These are phyloP conservation scores for Cheirogaleus major DNA, from an alignment of 2,797 vertebrate genomes.

Conservation along the genomic window DNA sequence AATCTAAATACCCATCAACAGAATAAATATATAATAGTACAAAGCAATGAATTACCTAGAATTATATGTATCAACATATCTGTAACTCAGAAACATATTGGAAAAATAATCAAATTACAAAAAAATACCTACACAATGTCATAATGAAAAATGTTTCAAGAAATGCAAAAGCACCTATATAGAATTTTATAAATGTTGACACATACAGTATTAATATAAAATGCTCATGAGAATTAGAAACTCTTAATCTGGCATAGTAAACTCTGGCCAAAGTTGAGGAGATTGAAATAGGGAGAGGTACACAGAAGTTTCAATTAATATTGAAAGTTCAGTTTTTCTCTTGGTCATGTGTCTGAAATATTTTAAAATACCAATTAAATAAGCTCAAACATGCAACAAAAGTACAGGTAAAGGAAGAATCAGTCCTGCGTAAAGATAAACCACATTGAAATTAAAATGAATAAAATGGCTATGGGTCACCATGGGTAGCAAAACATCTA, in stretches of 20 bases:
- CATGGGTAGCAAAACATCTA: not conserved
- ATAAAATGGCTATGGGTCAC: not conserved
- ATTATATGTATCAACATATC: not conserved
- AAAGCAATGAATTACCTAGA: not conserved
- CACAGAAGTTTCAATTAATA: not conserved
- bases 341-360: not conserved
- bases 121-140: not conserved
- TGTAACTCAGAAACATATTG: not conserved
- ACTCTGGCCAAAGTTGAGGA: not conserved
- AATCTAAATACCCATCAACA: not conserved
- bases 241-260: not conserved
- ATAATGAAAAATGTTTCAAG: not conserved
- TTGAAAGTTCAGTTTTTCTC: not conserved
- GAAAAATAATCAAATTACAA: not conserved
- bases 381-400: not conserved
- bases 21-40: not conserved
- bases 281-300: not conserved
- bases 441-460: not conserved
- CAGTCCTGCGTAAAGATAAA: not conserved
- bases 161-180: not conserved
- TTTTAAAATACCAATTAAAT: not conserved
- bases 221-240: not conserved
- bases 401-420: not conserved
- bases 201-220: not conserved
- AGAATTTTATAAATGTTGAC: not conserved